Conservation (phyloP, 2,113 vertebrate species). For the Amphilophus citrinellus region DNA sequence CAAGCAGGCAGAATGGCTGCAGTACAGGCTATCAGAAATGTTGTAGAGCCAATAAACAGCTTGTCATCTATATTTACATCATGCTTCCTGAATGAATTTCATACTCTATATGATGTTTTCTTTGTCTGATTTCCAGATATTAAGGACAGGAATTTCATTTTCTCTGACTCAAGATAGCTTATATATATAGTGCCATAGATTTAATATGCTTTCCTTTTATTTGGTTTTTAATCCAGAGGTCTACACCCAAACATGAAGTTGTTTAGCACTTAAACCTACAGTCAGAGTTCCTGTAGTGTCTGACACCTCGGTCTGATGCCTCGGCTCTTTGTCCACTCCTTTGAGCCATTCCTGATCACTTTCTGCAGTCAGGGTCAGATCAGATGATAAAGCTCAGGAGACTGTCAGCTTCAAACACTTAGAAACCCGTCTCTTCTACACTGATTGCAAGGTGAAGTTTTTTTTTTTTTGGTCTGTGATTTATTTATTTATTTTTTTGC, state of each 20-base stretch:
- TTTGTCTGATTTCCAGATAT: background rate
- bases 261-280: background rate
- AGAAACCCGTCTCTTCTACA: too few species aligned
- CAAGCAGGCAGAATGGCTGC: background rate
- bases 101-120: background rate
- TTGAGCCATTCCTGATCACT: too few species aligned
- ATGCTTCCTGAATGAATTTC: background rate
- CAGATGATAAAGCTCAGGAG: too few species aligned
- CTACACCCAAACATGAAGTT: background rate
- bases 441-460: too few species aligned
- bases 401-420: too few species aligned
- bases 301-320: too few species aligned
- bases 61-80: background rate
- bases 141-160: slow-evolving; percentile 20
- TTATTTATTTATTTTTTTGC: too few species aligned
- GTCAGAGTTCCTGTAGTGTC: background rate
- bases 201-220: background rate
- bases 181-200: background rate
- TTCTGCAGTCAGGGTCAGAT: too few species aligned
- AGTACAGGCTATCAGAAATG: background rate
- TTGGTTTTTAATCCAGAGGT: background rate
- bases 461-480: too few species aligned
- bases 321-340: too few species aligned
- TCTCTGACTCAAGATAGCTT: slow-evolving; percentile 4
- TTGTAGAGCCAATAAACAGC: background rate